phyloP scores from a whole-genome alignment of 2,888 invertebrate genomes.

The Lobophora halterata region DNA sequence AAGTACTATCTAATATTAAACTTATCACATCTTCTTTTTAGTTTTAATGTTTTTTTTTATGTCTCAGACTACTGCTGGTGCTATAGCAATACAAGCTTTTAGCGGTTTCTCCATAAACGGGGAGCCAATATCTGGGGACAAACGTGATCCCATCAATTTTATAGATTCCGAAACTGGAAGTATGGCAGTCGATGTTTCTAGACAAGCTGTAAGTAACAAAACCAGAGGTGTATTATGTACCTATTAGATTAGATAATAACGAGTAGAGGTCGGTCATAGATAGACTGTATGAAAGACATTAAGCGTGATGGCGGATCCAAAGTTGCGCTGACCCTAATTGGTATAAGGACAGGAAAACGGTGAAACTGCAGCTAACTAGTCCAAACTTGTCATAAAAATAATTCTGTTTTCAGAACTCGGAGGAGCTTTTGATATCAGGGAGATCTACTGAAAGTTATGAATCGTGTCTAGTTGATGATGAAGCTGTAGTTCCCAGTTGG shows the following conservation, averaged over 20 bases:
- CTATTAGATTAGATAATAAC: no score
- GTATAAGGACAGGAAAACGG: no score
- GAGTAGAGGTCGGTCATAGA: no score
- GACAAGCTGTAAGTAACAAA: slow-evolving; percentile 58
- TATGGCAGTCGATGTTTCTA: slow-evolving; percentile 39
- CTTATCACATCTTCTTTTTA: slow-evolving; percentile 2
- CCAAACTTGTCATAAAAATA: no score
- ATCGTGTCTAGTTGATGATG: slow-evolving; percentile 61
- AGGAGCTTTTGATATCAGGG: slow-evolving; percentile 63
- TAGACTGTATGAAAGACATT: no score
- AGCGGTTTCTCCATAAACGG: slow-evolving; percentile 64
- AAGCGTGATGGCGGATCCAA: no score
- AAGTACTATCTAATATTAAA: slow-evolving; percentile 16
- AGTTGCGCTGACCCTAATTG: no score
- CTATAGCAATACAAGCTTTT: slow-evolving; percentile 54
- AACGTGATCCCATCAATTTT: slow-evolving; percentile 53
- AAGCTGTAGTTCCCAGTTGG: slow-evolving; percentile 64
- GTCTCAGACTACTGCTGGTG: slow-evolving; percentile 46
- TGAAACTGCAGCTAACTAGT: no score
- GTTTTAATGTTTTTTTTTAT: no score
- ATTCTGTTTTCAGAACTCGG: slow-evolving; percentile 50
- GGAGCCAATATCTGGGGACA: slow-evolving; percentile 49
- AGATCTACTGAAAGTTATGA: slow-evolving; percentile 61
- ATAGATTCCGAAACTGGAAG: slow-evolving; percentile 67
- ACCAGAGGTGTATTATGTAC: no score